Percentiles rank a stretch among this genome's conserved stretches.
Conservation (phyloP, 1,140 invertebrate genomes). For the Protaetia brevitarsis region DNA sequence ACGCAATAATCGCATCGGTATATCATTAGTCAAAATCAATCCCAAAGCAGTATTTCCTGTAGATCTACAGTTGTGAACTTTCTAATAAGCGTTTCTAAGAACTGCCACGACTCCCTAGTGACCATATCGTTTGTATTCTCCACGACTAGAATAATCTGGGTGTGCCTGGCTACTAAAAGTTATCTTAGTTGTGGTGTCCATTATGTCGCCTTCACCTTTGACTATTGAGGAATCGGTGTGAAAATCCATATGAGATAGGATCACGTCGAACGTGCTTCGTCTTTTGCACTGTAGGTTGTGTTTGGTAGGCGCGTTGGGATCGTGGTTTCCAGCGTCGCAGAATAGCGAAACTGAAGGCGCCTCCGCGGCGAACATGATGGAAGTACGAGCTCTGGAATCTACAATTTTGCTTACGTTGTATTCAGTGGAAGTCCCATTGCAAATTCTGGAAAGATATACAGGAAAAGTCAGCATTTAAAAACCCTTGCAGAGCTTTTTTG, state of each 20-base stretch:
- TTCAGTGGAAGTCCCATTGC: conserved; percentile 33
- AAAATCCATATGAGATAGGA: conserved; percentile 60
- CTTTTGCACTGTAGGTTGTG: conserved; percentile 64
- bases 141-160: conserved; percentile 55
- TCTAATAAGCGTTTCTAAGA: conserved; percentile 55
- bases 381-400: conserved; percentile 52
- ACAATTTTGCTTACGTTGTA: conserved; percentile 48
- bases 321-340: conserved; percentile 60
- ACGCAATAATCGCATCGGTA: conserved; percentile 43
- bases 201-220: conserved; percentile 39
- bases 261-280: conserved; percentile 60
- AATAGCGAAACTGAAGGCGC: conserved; percentile 55
- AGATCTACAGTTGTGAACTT: conserved; percentile 57
- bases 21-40: conserved; percentile 49
- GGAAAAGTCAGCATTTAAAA: conserved; percentile 24
- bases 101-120: conserved; percentile 58
- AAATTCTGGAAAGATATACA: conserved; percentile 42
- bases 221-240: conserved; percentile 30
- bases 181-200: conserved; percentile 47
- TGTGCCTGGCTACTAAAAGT: conserved; percentile 50
- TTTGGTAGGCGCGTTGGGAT: conserved; percentile 63
- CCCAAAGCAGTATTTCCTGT: conserved; percentile 52
- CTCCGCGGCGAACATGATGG: conserved; percentile 56
- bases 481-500: neutral
- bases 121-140: conserved; percentile 57